Conservation (phyloP, 53 echinoderm and acorn worm genomes). For the Stichopus horrens region DNA sequence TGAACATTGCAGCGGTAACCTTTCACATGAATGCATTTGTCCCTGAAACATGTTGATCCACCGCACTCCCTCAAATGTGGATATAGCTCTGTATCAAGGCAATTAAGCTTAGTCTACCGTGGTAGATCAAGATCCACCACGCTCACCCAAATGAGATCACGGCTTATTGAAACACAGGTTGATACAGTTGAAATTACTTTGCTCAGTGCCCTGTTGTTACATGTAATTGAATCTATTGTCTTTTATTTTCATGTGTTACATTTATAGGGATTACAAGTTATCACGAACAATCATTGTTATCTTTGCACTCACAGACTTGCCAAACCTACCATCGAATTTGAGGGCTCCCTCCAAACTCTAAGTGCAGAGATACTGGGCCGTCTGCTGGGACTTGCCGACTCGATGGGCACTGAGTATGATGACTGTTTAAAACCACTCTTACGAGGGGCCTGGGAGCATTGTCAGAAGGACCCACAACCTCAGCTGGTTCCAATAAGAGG, state of each 20-base stretch:
- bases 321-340: conserved; percentile 89
- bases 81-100: too few relatives aligned
- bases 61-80: too few relatives aligned
- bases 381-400: conserved; percentile 41
- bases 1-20: too few relatives aligned
- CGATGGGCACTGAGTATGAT: neutral
- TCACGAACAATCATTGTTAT: neutral
- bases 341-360: conserved; percentile 62
- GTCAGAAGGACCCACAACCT: conserved; percentile 43
- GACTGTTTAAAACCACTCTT: conserved; percentile 58
- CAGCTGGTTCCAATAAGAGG: conserved; percentile 70
- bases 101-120: too few relatives aligned
- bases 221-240: neutral
- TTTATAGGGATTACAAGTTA: too few relatives aligned
- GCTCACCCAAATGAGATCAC: too few relatives aligned
- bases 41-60: too few relatives aligned
- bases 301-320: conserved; percentile 65
- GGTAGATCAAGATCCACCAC: too few relatives aligned
- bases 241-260: neutral
- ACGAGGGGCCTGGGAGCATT: conserved; percentile 67
- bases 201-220: neutral
- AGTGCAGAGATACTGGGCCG: conserved; percentile 83
- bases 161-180: too few relatives aligned
- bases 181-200: too few relatives aligned
- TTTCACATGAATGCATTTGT: too few relatives aligned